These are phyloP conservation scores for Adelosebastes latens DNA, from an alignment of 2,797 vertebrate genomes.

Conservation along the genomic window DNA sequence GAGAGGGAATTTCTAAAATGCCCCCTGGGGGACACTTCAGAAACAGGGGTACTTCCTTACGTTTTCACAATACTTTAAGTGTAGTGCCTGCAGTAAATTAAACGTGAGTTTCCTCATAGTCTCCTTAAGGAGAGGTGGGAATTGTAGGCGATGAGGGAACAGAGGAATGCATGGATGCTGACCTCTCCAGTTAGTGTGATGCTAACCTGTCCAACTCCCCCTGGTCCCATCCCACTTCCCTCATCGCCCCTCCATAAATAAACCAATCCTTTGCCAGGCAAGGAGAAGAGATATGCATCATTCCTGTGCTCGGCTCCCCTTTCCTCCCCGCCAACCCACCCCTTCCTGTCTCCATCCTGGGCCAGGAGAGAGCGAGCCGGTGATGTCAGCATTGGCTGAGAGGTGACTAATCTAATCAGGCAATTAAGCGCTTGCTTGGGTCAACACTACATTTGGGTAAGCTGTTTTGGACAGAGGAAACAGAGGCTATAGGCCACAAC, in stretches of 20 bases:
- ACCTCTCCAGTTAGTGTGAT: constrained; percentile 73
- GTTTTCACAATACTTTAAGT: constrained; percentile 10
- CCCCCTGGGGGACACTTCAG: constrained; percentile 33
- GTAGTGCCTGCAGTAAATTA: constrained; percentile 36
- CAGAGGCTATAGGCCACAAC: neutral
- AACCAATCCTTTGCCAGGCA: constrained; percentile 32
- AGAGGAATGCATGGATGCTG: constrained; percentile 23
- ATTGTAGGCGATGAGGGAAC: neutral
- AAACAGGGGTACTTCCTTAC: neutral
- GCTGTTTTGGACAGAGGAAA: constrained; percentile 28
- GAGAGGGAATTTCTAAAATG: constrained; percentile 8
- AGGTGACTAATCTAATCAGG: constrained; percentile 75
- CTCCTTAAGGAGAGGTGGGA: constrained; percentile 2
- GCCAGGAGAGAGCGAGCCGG: constrained; percentile 17
- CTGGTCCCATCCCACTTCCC: constrained; percentile 38
- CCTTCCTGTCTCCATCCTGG: constrained; percentile 41
- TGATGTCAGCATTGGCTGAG: constrained; percentile 67
- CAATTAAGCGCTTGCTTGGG: constrained; percentile 68
- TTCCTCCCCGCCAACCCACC: neutral
- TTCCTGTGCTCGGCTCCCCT: neutral
- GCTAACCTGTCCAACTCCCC: constrained; percentile 70
- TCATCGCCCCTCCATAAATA: constrained; percentile 64
- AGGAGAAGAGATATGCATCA: constrained; percentile 28
- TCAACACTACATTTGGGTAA: constrained; percentile 63
- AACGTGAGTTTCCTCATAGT: constrained; percentile 2